These are phyloP conservation scores for Nipponia nippon DNA, from an alignment of 2,113 vertebrate species.

Conservation along the genomic window DNA sequence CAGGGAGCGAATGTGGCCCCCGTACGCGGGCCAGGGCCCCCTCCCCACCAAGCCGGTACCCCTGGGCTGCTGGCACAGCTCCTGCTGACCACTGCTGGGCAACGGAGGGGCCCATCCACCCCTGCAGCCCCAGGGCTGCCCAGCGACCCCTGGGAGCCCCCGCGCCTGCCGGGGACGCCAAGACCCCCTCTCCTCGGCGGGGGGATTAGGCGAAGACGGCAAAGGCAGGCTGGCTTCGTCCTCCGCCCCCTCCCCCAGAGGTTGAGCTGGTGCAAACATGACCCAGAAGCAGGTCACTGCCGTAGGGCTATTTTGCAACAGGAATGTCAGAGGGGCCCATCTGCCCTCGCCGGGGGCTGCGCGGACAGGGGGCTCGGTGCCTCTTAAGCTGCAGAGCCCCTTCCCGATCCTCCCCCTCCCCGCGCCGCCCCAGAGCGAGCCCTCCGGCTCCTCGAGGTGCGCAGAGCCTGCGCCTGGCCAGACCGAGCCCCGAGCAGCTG, in stretches of 20 bases:
- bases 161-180: rapidly evolving
- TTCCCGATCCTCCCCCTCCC: background rate
- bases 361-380: background rate
- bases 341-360: background rate
- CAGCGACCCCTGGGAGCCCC: background rate
- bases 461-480: background rate
- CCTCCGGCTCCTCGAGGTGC: background rate
- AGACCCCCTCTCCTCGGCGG: background rate
- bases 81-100: background rate
- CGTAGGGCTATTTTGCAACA: background rate
- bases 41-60: background rate
- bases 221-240: background rate
- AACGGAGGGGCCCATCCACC: background rate
- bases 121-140: background rate
- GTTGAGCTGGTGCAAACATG: background rate
- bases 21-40: rapidly evolving
- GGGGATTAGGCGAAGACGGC: background rate
- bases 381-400: background rate
- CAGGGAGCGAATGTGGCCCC: background rate
- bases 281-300: conserved; percentile 25
- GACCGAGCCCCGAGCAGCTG: background rate
- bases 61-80: background rate
- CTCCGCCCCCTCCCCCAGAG: background rate
- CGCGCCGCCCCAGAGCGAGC: rapidly evolving
- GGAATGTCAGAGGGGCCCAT: background rate